Evolutionary conservation across 2,113 vertebrate species (phyloP).

Genomic region (Emydocephalus ijimae): DNA sequence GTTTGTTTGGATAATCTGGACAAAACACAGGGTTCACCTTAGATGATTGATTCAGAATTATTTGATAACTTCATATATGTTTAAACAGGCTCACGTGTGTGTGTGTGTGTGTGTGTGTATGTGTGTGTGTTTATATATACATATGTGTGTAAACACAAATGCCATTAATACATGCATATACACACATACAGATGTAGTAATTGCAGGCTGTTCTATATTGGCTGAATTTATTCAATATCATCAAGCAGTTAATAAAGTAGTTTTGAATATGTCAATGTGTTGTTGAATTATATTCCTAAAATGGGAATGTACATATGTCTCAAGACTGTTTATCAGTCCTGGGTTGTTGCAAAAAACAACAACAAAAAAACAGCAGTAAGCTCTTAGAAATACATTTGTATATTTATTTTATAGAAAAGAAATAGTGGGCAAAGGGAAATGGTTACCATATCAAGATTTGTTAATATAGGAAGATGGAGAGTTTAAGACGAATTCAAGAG

Average conservation of each 20-base stretch:
- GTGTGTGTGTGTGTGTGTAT: fast-evolving
- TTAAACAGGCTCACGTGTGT: neutral
- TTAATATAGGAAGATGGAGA: neutral
- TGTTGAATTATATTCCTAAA: neutral
- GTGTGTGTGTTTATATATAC: neutral
- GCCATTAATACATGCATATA: neutral
- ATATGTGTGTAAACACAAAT: neutral
- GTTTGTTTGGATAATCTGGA: neutral
- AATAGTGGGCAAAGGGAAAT: neutral
- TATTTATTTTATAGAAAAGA: neutral
- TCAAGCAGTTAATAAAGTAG: neutral
- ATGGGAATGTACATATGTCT: neutral
- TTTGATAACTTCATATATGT: too few species aligned
- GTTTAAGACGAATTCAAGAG: neutral
- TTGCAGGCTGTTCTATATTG: neutral
- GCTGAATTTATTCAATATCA: neutral
- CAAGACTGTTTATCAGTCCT: neutral
- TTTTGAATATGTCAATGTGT: neutral
- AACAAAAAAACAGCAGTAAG: neutral
- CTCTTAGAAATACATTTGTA: neutral
- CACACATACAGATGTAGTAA: neutral
- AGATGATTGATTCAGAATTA: neutral
- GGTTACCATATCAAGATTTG: neutral
- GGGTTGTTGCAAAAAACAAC: neutral
- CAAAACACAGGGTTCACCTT: neutral